Percentiles rank a stretch among this genome's conserved stretches.
Conservation (phyloP, 2,888 invertebrate species). For the Bursaphelenchus okinawaensis region DNA sequence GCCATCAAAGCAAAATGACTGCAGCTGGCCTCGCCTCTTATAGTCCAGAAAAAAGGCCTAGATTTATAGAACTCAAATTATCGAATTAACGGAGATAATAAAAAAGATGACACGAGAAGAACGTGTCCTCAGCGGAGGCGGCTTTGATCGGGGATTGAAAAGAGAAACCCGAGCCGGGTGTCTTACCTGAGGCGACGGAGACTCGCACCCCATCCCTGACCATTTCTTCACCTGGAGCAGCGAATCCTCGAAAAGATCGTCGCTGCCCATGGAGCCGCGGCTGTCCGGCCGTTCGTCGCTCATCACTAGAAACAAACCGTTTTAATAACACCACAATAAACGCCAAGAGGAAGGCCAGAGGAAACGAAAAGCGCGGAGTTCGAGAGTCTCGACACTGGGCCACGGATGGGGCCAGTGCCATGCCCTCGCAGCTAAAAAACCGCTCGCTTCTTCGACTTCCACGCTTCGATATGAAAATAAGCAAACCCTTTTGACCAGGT, state of each 20-base stretch:
- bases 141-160: neutral
- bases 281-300: neutral
- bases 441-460: neutral
- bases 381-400: neutral
- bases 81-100: neutral
- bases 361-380: neutral
- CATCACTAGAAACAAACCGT: no score
- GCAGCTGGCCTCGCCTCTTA: neutral
- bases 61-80: neutral
- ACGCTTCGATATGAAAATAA: neutral
- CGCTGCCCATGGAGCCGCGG: neutral
- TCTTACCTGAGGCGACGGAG: neutral
- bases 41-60: neutral
- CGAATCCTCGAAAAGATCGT: slow-evolving; percentile 1
- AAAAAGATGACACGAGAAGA: neutral
- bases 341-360: neutral
- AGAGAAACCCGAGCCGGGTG: neutral
- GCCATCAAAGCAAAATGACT: neutral
- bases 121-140: neutral
- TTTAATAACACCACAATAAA: no score
- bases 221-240: neutral
- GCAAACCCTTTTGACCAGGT: neutral
- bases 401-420: neutral
- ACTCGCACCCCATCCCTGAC: neutral
- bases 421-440: neutral